Conservation (phyloP, 1,140 invertebrate genomes). For the Cephus cinctus region DNA sequence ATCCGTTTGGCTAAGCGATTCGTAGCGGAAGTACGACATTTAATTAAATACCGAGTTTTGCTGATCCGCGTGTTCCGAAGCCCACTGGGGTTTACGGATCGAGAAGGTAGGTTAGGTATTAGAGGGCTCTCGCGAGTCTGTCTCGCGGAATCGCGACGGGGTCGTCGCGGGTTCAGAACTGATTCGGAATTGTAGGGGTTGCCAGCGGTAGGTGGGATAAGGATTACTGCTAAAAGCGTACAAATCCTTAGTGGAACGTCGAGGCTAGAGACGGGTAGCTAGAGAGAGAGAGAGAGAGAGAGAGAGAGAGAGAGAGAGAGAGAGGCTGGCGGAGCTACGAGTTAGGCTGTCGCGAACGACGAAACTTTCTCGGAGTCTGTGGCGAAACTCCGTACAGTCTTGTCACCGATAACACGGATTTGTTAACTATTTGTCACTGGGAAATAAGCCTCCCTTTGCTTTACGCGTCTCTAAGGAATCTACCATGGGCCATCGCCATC, state of each 20-base stretch:
- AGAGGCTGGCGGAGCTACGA: constrained; percentile 23
- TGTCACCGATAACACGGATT: constrained; percentile 18
- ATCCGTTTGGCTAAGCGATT: too few relatives aligned
- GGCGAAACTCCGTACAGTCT: constrained; percentile 4
- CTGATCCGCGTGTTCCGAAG: constrained; percentile 41
- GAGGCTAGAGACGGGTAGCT: neutral
- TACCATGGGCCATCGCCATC: too few relatives aligned
- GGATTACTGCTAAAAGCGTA: constrained; percentile 48
- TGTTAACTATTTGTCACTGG: constrained; percentile 18
- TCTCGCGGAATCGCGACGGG: too few relatives aligned
- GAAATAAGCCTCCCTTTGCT: too few relatives aligned
- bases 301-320: constrained; percentile 15
- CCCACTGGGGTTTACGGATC: constrained; percentile 1
- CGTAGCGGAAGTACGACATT: too few relatives aligned
- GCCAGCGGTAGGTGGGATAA: constrained; percentile 12
- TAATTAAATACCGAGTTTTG: constrained; percentile 47
- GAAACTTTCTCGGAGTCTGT: constrained; percentile 24
- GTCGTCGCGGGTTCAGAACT: constrained; percentile 23
- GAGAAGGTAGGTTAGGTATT: neutral
- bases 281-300: constrained; percentile 6
- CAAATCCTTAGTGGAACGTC: constrained; percentile 36
- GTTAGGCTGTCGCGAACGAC: constrained; percentile 28
- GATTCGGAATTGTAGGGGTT: constrained; percentile 25
- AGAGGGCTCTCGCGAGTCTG: too few relatives aligned
- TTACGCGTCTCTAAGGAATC: too few relatives aligned